Evolutionary conservation across 2,797 vertebrate genomes (phyloP).

Genomic region (Xenopus petersii): DNA sequence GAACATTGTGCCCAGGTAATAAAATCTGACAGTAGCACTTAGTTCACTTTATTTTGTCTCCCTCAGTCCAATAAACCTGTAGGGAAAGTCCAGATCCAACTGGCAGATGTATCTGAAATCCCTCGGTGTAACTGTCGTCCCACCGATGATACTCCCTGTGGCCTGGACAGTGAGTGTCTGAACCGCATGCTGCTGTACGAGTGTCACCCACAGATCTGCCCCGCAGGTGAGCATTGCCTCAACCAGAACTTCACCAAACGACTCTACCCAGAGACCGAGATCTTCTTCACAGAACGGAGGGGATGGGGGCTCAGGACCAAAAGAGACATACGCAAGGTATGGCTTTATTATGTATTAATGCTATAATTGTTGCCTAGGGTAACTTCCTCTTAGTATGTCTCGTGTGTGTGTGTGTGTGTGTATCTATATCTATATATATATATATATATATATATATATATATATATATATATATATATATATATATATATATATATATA

Average conservation of each 20-base stretch:
- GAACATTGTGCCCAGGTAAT: no score
- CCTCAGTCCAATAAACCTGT: conserved; percentile 89
- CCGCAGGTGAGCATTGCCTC: conserved; percentile 85
- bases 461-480: no score
- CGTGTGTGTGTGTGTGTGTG: no score
- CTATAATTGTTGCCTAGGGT: no score
- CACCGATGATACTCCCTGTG: conserved; percentile 83
- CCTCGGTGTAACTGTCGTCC: conserved; percentile 93
- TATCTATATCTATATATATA: no score
- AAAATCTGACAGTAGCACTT: no score
- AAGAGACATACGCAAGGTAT: conserved; percentile 89
- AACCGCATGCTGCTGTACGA: conserved; percentile 97
- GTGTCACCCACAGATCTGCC: conserved; percentile 93
- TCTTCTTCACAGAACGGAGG: conserved; percentile 83
- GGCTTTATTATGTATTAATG: background rate
- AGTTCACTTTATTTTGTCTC: background rate
- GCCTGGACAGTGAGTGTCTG: conserved; percentile 88
- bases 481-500: no score
- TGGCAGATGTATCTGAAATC: conserved; percentile 91
- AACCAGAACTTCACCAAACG: conserved; percentile 94
- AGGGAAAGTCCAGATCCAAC: conserved; percentile 89
- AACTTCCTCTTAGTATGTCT: no score
- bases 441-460: no score
- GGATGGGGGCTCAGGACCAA: conserved; percentile 95
- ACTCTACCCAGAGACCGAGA: conserved; percentile 86